Conservation (phyloP, 2,113 vertebrate genomes). For the Martes martes region DNA sequence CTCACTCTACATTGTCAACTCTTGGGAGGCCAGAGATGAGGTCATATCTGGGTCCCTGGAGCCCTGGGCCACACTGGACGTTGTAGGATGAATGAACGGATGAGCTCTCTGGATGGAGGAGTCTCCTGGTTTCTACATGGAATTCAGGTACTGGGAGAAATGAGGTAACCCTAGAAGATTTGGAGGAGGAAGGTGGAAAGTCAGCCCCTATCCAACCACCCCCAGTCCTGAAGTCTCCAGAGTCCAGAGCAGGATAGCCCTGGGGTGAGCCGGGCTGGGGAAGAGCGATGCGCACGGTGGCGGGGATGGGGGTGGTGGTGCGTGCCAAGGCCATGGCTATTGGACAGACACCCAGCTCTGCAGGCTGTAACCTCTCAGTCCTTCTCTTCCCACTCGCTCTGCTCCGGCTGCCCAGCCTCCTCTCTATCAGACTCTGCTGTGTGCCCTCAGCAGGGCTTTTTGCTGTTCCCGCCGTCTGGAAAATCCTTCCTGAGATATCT, state of each 20-base stretch:
- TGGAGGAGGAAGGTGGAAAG: not conserved
- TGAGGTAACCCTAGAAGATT: not conserved
- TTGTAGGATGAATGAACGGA: not conserved
- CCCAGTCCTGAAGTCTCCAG: not conserved
- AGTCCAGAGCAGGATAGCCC: not conserved
- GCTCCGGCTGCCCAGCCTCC: not conserved
- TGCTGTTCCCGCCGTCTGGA: not conserved
- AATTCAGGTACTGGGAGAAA: not conserved
- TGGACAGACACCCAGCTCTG: not conserved
- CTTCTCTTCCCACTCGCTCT: rapidly evolving
- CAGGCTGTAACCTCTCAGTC: not conserved
- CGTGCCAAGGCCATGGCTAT: not conserved
- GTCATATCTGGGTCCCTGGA: not conserved
- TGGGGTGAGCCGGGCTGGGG: too few species aligned
- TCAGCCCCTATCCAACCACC: not conserved
- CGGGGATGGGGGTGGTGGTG: not conserved
- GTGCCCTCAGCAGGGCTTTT: not conserved
- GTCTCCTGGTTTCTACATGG: not conserved
- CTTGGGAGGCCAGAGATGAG: not conserved
- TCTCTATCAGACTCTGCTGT: not conserved
- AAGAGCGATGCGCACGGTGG: not conserved
- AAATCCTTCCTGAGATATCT: not conserved
- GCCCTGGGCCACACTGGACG: not conserved
- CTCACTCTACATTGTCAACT: not conserved
- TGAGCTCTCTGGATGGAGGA: not conserved